Evolutionary conservation across 1,140 invertebrate genomes (phyloP).

Genomic region (Ips nitidus): DNA sequence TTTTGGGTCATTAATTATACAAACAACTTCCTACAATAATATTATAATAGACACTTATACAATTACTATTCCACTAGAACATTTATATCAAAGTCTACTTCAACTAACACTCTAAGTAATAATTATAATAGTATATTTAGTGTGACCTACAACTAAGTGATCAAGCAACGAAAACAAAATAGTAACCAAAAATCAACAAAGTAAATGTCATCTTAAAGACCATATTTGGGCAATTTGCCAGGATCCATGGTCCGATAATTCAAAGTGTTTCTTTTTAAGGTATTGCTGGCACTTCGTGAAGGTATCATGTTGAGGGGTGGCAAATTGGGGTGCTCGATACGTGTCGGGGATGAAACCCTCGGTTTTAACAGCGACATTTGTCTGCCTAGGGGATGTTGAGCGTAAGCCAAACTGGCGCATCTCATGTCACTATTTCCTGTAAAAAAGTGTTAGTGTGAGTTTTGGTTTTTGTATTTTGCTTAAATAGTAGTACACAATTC

Average conservation of each 20-base stretch:
- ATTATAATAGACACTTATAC: no score
- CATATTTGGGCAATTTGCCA: constrained; percentile 47
- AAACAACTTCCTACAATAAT: no score
- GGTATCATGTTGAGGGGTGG: constrained; percentile 74
- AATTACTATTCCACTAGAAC: no score
- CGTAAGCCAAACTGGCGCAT: constrained; percentile 43
- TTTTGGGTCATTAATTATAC: no score
- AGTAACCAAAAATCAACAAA: not conserved
- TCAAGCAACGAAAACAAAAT: not conserved
- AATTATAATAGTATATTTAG: no score
- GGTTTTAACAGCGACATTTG: constrained; percentile 50
- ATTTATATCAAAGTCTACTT: no score
- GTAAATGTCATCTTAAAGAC: constrained; percentile 22
- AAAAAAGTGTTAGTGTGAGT: constrained; percentile 6
- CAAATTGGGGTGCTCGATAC: constrained; percentile 78
- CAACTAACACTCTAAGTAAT: no score
- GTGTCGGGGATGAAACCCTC: constrained; percentile 73
- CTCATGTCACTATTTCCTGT: constrained; percentile 50
- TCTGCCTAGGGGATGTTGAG: constrained; percentile 49
- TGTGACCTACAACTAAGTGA: no score
- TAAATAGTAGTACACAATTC: not conserved
- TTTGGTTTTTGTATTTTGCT: no score
- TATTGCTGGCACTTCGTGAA: constrained; percentile 44
- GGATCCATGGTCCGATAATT: constrained; percentile 47
- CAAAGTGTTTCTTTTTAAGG: constrained; percentile 45